Evolutionary conservation across 2,113 vertebrate species (phyloP).

Genomic region (Mobula hypostoma): DNA sequence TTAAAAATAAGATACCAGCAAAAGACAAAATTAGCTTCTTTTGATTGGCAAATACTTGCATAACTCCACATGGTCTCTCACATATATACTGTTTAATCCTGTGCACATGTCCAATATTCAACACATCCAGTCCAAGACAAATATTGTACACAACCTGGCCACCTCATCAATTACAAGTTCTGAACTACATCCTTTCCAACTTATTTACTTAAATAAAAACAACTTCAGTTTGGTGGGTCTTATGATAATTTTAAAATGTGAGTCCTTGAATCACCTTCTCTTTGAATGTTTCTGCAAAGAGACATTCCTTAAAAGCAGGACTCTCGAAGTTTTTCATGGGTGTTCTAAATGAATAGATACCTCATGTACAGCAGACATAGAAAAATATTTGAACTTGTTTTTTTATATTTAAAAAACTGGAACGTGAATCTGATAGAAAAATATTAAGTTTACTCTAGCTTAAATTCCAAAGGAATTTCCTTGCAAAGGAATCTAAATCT

Average conservation of each 20-base stretch:
- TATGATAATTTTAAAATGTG: background rate
- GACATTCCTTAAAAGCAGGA: background rate
- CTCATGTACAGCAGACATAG: background rate
- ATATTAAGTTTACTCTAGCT: background rate
- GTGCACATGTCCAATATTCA: background rate
- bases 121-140: background rate
- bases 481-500: background rate
- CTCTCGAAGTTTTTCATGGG: background rate
- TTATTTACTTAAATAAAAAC: background rate
- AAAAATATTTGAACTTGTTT: background rate
- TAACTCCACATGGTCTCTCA: background rate
- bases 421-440: background rate
- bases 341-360: background rate
- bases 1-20: background rate
- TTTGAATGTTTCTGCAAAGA: background rate
- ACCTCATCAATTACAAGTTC: background rate
- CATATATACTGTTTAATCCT: background rate
- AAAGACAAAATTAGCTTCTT: background rate
- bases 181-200: background rate
- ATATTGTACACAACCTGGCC: background rate
- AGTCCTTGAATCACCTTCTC: background rate
- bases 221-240: background rate
- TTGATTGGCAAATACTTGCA: background rate
- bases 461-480: background rate
- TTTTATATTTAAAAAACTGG: background rate